Evolutionary conservation across 2,797 vertebrate species (phyloP), one percentile per base, ranked within the genome.

Genomic region (Diplodus sargus): DNA sequence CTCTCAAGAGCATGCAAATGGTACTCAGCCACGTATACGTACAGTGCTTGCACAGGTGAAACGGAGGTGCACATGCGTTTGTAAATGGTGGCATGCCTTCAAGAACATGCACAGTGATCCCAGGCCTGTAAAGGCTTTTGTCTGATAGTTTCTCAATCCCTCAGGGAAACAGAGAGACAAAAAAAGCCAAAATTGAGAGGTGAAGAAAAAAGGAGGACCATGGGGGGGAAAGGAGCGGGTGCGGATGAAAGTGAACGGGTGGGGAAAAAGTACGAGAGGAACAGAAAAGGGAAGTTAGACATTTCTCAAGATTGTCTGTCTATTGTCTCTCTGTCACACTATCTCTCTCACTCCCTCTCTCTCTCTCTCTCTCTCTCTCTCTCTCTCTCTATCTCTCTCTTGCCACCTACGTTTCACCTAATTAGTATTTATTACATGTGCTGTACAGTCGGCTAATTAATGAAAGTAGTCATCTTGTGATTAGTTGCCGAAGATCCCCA

Each of bases 401-500:
- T 22, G 7, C 30, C 25, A 23, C 51, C 42, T 65, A 59, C n/a
- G 47, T 69, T 78, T 63, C 61, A 61, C 53, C 75, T 86, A 85
- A 90, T 93, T 86, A 90, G 65, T 78, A 79, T 91, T 88, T 89
- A 88, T 82, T 76, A 78, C 76, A 74, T 77, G 82, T 59, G 76
- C 52, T 34, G 64, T 70, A 77, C 65, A 79, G 76, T 80, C 70
- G 30, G 66, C 70, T 90, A 87, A 92, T 90, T 91, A 86, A 89
- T 91, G 86, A 74, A 89, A 89, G 87, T 85, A 89, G 81, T 74
- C 87, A 90, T 91, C 79, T 85, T 72, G 87, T 89, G 81, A 92
- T 92, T 89, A 81, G 88, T 81, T 71, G 69, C 56, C 1, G 11
- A 64, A 82, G 84, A 85, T 85, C 81, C 78, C 78, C 3, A 28